Base-by-base conservation (phyloP, 2,888 invertebrate genomes). In the Odontothrips loti region DNA sequence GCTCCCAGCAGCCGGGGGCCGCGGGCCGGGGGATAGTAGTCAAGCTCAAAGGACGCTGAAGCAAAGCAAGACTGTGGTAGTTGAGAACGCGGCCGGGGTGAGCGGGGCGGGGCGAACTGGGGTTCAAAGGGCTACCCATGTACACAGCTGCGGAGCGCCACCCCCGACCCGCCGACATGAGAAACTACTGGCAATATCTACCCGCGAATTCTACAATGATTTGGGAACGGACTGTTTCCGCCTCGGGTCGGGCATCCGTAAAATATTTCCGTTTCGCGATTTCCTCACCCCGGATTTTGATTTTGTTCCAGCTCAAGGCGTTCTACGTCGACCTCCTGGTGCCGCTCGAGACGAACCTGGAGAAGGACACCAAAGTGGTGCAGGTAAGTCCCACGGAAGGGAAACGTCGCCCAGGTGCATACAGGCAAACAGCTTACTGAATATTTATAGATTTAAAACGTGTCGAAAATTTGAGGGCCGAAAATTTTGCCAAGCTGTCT, bases 251-350 rank as follows among this genome's bases (percentile, higher is more conserved):
- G n/a, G n/a, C n/a, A n/a, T n/a, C n/a, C n/a, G n/a, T n/a, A n/a
- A n/a, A n/a, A 43, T 43, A 43, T 43, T 43, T 43, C 6, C 34
- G 34, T 43, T 43, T 43, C 34, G 2, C 34, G 6, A 43, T 43
- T 43, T 43, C 34, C 34, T 43, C 34, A 2, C 34, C 34, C 34
- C 34, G n/a, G n/a, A n/a, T n/a, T 43, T 43, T 43, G 2, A 4
- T 43, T 85, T 83, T 84, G 84, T 90, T 90, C 75, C 91, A 97
- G 97, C 88, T 97, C 85, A 97, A 97, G 89, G 96, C 96, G 47
- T 96, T 97, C 88, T 96, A 97, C 89, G 96, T 96, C 83, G 97
- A 97, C 90, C 91, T 97, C 84, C 90, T 97, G 85, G 95, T 96
- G 84, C 97, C 97, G 85, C 90, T 97, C 88, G 97, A 97, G 90